phyloP scores from a whole-genome alignment of 1,140 invertebrate species.

The Cyclina sinensis region DNA sequence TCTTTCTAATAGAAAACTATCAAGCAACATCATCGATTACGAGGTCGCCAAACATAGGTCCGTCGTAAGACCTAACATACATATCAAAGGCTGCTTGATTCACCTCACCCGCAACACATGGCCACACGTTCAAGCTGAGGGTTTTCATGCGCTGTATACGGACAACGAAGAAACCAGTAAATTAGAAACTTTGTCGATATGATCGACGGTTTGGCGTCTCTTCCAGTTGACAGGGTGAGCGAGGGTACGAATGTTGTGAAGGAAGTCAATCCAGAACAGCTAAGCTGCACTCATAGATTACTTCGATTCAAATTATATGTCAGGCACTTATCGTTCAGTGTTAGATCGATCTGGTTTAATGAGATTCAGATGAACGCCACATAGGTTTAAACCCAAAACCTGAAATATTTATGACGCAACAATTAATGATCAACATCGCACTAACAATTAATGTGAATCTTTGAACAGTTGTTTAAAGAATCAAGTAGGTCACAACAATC shows the following conservation, averaged over 20 bases:
- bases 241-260: conserved; percentile 35
- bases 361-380: no score
- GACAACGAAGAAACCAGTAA: conserved; percentile 29
- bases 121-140: conserved; percentile 3
- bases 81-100: conserved; percentile 27
- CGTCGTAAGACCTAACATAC: neutral
- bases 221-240: conserved; percentile 49
- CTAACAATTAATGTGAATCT: conserved; percentile 59
- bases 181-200: conserved; percentile 64
- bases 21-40: conserved; percentile 5
- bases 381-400: conserved; percentile 27
- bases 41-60: neutral
- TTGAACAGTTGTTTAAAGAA: conserved; percentile 51
- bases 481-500: conserved; percentile 57
- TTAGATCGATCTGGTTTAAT: neutral
- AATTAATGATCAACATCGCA: conserved; percentile 16
- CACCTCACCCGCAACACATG: conserved; percentile 24
- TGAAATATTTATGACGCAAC: conserved; percentile 62
- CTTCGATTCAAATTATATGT: conserved; percentile 1
- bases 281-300: no score
- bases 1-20: no score
- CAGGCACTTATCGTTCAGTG: conserved; percentile 22
- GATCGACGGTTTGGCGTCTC: conserved; percentile 64
- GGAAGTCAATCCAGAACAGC: neutral
- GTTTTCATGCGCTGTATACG: conserved; percentile 16